Evolutionary conservation across 2,113 vertebrate genomes (phyloP).

Genomic region (Rhynchomys soricoides): DNA sequence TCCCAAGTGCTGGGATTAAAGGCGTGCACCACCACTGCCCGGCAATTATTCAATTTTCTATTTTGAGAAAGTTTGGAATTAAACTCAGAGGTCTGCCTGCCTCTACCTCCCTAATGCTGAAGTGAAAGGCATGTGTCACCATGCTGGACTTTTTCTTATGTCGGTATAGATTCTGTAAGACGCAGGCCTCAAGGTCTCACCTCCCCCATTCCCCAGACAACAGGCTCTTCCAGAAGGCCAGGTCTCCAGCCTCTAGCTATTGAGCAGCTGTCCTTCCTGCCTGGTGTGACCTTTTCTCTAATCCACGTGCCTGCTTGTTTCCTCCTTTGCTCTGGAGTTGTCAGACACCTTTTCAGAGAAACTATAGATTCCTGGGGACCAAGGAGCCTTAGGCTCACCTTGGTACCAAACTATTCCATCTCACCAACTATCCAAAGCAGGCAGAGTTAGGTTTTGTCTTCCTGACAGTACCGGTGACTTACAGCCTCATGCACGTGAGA

Average conservation of each 20-base stretch:
- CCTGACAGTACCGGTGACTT: background rate
- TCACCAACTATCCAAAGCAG: too few relatives aligned
- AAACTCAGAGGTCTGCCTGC: background rate
- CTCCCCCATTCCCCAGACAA: background rate
- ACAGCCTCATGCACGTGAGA: accelerated
- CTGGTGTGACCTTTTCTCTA: background rate
- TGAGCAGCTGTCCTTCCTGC: background rate
- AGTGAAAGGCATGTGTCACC: too few relatives aligned
- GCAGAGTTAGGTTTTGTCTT: background rate
- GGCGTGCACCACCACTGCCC: too few relatives aligned
- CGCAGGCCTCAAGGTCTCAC: accelerated
- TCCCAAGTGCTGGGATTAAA: too few relatives aligned
- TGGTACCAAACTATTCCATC: accelerated
- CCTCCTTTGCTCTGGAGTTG: background rate
- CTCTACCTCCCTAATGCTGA: background rate
- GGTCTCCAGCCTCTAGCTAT: background rate
- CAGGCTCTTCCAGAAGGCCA: background rate
- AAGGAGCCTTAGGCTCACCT: background rate
- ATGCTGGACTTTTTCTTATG: background rate
- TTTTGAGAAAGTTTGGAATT: background rate
- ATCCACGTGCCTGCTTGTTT: background rate
- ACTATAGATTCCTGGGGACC: background rate
- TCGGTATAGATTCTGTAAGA: background rate
- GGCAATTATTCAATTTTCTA: too few relatives aligned
- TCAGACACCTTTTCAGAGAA: background rate